phyloP scores from a whole-genome alignment of 2,888 invertebrate species.

The Dryadula phaetusa region DNA sequence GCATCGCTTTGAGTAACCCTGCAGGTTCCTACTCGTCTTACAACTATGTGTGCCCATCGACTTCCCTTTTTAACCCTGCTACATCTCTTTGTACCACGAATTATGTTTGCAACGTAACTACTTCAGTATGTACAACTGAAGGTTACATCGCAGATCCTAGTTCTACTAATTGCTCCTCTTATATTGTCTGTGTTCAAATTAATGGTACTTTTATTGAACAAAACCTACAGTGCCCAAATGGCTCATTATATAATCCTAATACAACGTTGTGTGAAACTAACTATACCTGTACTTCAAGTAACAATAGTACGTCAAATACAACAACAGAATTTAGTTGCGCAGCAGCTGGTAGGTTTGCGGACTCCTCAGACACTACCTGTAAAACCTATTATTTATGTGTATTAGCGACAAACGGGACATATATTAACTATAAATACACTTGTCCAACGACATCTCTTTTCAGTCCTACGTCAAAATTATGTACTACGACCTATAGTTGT shows the following conservation, averaged over 20 bases:
- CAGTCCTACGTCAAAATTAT: slow-evolving; percentile 61
- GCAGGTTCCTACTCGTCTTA: slow-evolving; percentile 59
- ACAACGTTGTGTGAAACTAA: slow-evolving; percentile 66
- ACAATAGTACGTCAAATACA: neutral
- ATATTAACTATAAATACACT: slow-evolving; percentile 63
- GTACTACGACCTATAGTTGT: slow-evolving; percentile 68
- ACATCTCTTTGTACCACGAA: slow-evolving; percentile 62
- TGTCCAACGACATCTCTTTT: slow-evolving; percentile 74
- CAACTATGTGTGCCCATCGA: slow-evolving; percentile 71
- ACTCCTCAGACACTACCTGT: slow-evolving; percentile 69
- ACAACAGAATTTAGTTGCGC: slow-evolving; percentile 59
- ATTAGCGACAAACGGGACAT: slow-evolving; percentile 56
- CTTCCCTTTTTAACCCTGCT: slow-evolving; percentile 70
- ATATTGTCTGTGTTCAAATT: slow-evolving; percentile 66
- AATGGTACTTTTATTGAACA: slow-evolving; percentile 61
- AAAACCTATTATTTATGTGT: slow-evolving; percentile 72
- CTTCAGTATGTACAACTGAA: slow-evolving; percentile 62
- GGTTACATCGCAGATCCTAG: slow-evolving; percentile 64
- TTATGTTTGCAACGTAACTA: slow-evolving; percentile 61
- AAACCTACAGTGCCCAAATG: slow-evolving; percentile 60
- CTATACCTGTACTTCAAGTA: slow-evolving; percentile 59
- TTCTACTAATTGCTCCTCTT: slow-evolving; percentile 64
- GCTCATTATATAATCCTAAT: slow-evolving; percentile 64
- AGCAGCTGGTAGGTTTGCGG: slow-evolving; percentile 68
- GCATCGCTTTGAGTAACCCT: slow-evolving; percentile 58